Evolutionary conservation across 2,797 vertebrate genomes (phyloP).

Genomic region (Gastrophryne carolinensis): DNA sequence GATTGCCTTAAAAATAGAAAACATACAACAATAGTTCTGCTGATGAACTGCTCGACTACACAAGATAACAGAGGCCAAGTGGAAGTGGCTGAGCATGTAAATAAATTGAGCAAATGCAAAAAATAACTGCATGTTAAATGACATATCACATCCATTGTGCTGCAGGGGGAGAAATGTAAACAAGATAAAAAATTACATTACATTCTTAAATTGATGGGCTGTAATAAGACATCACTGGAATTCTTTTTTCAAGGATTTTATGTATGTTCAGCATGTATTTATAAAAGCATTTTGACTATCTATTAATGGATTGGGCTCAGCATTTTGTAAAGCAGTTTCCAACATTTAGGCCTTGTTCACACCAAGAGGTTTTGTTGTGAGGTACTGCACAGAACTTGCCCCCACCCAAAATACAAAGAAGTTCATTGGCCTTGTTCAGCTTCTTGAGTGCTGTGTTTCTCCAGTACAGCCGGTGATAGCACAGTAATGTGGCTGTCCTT

Average conservation of each 20-base stretch:
- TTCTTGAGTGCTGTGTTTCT: too few relatives aligned
- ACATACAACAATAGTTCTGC: conserved; percentile 4
- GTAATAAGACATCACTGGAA: neutral
- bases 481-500: too few relatives aligned
- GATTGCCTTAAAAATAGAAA: conserved; percentile 21
- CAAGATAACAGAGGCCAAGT: conserved; percentile 14
- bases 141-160: conserved; percentile 9
- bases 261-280: neutral
- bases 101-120: conserved; percentile 19
- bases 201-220: conserved; percentile 4
- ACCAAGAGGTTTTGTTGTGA: too few relatives aligned
- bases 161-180: neutral
- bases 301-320: too few relatives aligned
- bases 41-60: conserved; percentile 17
- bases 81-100: conserved; percentile 2
- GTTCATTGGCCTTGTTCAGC: too few relatives aligned
- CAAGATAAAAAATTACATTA: conserved; percentile 10
- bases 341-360: too few relatives aligned
- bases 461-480: too few relatives aligned
- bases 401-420: too few relatives aligned
- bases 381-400: too few relatives aligned
- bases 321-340: too few relatives aligned
- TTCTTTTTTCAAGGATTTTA: neutral
- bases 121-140: conserved; percentile 13
- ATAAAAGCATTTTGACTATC: neutral